phyloP scores from a whole-genome alignment of 2,113 vertebrate genomes.

The Thunnus thynnus region DNA sequence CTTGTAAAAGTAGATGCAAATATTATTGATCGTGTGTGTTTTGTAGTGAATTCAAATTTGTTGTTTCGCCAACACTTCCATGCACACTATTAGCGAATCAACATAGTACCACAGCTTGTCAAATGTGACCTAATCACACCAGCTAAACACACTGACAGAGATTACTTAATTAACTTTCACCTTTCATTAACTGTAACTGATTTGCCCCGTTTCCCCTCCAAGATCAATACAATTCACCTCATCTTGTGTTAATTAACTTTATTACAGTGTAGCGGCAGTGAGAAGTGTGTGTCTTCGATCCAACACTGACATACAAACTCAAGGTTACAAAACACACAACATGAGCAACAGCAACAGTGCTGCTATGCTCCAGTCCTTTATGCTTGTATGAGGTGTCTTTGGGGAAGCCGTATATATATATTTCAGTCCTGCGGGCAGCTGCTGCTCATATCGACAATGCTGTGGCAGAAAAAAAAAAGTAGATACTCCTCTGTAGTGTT shows the following conservation, averaged over 20 bases:
- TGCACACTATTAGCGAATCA: background rate
- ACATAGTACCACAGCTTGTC: background rate
- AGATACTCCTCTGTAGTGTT: conserved; percentile 17
- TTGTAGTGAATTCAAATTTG: background rate
- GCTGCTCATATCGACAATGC: conserved; percentile 21
- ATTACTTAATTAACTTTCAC: background rate
- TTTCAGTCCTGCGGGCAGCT: conserved; percentile 26
- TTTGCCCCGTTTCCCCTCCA: background rate
- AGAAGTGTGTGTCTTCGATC: background rate
- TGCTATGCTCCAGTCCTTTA: conserved; percentile 5
- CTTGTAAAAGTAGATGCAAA: background rate
- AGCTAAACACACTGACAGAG: background rate
- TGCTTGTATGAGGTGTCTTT: background rate
- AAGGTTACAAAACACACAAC: conserved; percentile 24
- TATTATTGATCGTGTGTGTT: background rate
- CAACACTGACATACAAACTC: conserved; percentile 35
- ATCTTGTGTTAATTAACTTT: conserved; percentile 50
- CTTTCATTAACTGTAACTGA: background rate
- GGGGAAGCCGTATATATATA: background rate
- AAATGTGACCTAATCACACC: background rate
- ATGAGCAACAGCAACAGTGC: background rate
- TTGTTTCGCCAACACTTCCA: background rate
- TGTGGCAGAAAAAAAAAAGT: conserved; percentile 10
- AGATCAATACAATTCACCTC: conserved; percentile 28
- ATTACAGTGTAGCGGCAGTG: conserved; percentile 60